Evolutionary conservation across 35 echinoderm and acorn worm genomes (phyloP).

Genomic region (Acanthaster planci): DNA sequence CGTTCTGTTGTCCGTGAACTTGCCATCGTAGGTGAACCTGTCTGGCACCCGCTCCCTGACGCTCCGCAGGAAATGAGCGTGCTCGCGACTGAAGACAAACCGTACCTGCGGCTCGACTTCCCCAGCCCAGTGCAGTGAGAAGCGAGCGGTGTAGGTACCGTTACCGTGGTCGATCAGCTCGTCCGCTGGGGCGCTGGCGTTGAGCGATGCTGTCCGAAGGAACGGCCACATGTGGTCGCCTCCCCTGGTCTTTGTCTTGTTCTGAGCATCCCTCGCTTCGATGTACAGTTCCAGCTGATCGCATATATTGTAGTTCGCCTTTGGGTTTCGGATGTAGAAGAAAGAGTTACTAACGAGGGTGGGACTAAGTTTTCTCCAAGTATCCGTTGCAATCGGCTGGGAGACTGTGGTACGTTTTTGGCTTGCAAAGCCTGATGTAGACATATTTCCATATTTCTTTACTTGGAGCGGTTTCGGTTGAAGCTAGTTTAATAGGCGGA

Average conservation of each 20-base stretch:
- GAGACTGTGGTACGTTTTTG: too few relatives aligned
- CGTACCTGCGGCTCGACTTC: neutral
- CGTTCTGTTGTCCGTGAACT: too few relatives aligned
- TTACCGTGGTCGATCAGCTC: conserved; percentile 21
- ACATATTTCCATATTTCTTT: too few relatives aligned
- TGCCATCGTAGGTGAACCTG: too few relatives aligned
- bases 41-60: too few relatives aligned
- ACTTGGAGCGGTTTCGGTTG: too few relatives aligned
- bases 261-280: neutral
- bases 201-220: neutral
- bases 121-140: conserved; percentile 1
- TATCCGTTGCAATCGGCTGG: too few relatives aligned
- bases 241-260: neutral
- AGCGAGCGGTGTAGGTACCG: conserved; percentile 15
- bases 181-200: conserved; percentile 17
- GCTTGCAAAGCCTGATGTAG: too few relatives aligned
- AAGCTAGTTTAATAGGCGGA: too few relatives aligned
- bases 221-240: conserved; percentile 13
- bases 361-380: neutral
- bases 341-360: neutral
- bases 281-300: neutral
- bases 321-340: neutral
- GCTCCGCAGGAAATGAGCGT: too few relatives aligned
- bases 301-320: neutral
- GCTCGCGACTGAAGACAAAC: too few relatives aligned